Base-by-base conservation (phyloP, 2,797 vertebrate genomes). In the Macroramphosus scolopax region DNA sequence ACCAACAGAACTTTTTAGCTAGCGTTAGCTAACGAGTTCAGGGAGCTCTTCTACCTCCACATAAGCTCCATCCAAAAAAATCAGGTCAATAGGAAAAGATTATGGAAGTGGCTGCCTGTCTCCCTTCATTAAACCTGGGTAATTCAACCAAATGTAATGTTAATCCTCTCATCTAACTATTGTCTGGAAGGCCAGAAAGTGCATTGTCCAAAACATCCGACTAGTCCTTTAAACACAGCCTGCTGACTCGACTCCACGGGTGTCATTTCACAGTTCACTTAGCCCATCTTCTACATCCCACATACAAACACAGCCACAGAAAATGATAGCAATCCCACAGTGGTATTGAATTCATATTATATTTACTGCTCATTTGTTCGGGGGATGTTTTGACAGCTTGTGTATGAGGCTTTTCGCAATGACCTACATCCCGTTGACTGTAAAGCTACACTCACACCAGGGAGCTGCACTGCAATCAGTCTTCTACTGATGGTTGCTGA, bases 381-480 rank as follows among this genome's bases (percentile, higher is more conserved):
- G 62, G 59, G 46, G 66, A 59, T 70, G 61, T 68, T 70, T 73
- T 77, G 69, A 68, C 71, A 69, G 54, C 33, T 39, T 48, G 44
- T 63, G 49, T 46, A 35, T 32, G 11, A 55, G 56, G 37, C 14
- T 75, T 55, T 54, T 57, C 22, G 17, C 48, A 42, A 11, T 77
- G 67, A 78, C 77, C 77, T 68, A 80, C 61, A 79, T 83, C 47
- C 30, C 5, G 8, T 52, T 67, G 40, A 68, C 47, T 53, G 49
- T 54, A 62, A 38, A 54, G 57, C 52, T 43, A 48, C 49, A 40
- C 14, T 54, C 75, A 71, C 64, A 73, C 62, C 35, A 42, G 60
- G 61, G 65, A 69, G 48, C 54, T 58, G 47, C 61, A 17, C 54
- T 41, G 54, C 72, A 69, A 80, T 83, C 71, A 60, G 39, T 83